Evolutionary conservation across 2,797 vertebrate genomes (phyloP), one percentile per base, ranked within the genome.

Genomic region (Oryzias dopingdopingensis): DNA sequence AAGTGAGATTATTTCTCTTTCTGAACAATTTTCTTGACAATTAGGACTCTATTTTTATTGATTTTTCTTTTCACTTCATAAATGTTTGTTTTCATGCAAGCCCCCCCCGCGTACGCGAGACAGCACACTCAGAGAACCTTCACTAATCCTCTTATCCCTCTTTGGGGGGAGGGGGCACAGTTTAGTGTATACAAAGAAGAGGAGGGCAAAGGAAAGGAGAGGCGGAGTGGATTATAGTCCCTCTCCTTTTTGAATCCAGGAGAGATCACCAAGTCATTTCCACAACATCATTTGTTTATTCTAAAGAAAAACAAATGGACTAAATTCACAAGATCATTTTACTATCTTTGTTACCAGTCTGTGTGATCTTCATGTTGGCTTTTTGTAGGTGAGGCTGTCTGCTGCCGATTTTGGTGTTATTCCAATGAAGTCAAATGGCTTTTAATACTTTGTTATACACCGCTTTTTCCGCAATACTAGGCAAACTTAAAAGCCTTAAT

Each of bases 171-270:
- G 79, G 80, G 79, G 85, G 78, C 77, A 83, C 76, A 77, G 89
- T 85, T 89, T 87, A 89, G 84, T 82, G 86, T 88, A 89, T 88
- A 88, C 88, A 89, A 88, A 87, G 79, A 78, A 68, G 75, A 77
- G 68, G 75, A 61, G 77, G 49, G 68, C 17, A 49, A 74, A 76
- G 77, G 79, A 76, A 83, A 65, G 72, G 62, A 83, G 77, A 78
- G 71, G 76, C 62, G 60, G 78, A 87, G 83, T 84, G 85, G 88
- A 89, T 89, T 88, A 88, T 85, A 75, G 22, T 65, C 62, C 50
- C 67, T 85, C 79, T 86, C 69, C 72, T 84, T 77, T 32, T 76
- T 82, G 72, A 86, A 85, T 81, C 78, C 65, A 22, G 72, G 60
- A 55, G 72, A 87, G 85, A 88, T 90, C 87, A 85, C 78, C 47